Conservation (phyloP, 2,888 invertebrate genomes). For the Stenurella melanura region DNA sequence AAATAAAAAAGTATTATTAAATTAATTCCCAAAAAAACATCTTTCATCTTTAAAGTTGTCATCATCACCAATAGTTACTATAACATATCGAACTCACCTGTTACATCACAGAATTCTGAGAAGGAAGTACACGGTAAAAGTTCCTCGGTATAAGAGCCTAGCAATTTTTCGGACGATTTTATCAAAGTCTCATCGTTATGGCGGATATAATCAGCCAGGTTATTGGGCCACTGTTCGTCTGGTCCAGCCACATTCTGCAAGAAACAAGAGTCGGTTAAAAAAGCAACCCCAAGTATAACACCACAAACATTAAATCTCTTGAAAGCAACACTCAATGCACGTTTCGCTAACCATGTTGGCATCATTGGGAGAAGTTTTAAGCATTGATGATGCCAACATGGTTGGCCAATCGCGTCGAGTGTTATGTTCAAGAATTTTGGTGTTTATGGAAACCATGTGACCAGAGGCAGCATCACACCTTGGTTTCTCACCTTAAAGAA, state of each 20-base stretch:
- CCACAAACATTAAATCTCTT: no score
- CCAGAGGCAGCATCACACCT: no score
- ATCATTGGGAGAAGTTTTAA: no score
- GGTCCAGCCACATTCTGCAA: slow-evolving; percentile 81
- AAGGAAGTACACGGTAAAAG: slow-evolving; percentile 92
- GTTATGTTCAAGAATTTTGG: no score
- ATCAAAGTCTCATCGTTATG: slow-evolving; percentile 94
- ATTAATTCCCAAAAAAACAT: not conserved
- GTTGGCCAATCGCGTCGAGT: no score
- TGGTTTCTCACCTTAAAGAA: slow-evolving; percentile 86
- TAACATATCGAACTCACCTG: slow-evolving; percentile 76
- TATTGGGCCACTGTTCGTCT: slow-evolving; percentile 92
- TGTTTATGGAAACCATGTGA: no score
- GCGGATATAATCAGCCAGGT: slow-evolving; percentile 93
- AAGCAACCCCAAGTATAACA: not conserved
- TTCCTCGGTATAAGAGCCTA: slow-evolving; percentile 90
- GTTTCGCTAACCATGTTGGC: no score
- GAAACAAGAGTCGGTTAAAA: slow-evolving; percentile 46
- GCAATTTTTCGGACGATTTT: slow-evolving; percentile 89
- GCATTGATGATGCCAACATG: no score
- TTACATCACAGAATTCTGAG: slow-evolving; percentile 94
- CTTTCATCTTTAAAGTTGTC: no score
- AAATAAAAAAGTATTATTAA: slow-evolving; percentile 3
- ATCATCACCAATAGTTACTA: no score
- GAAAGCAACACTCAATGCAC: no score